Base-by-base conservation (phyloP, 2,888 invertebrate species). In the Psylliodes chrysocephalus region DNA sequence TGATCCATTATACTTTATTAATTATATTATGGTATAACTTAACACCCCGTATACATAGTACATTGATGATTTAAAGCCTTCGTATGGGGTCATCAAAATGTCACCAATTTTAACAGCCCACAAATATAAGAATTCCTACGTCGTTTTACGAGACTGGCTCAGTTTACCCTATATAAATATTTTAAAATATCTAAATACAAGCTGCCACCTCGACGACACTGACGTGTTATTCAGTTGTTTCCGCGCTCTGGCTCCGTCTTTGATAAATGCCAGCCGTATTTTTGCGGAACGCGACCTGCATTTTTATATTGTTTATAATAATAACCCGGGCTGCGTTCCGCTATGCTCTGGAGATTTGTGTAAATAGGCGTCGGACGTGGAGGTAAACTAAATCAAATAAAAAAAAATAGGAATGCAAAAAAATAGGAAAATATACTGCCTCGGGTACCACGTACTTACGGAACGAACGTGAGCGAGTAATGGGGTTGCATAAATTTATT, bases 271-370 rank as follows among this genome's bases (percentile, higher is more conserved):
- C 56, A 47, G 65, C 42, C 52, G 57, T 65, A 65, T 65, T 61
- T 61, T 65, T 60, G 60, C 60, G 8, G 51, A 53, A 60, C 56
- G 55, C 35, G 61, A 53, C 62, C 65, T 57, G 66, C 66, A 62
- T 59, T 62, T 66, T 66, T 65, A 62, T 65, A 61, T 65, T 65
- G 65, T 66, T 66, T 62, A 66, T 62, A 66, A 66, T 62, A 66
- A 65, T 65, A 65, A 65, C 44, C 38, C 33, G 47, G 35, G 49
- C 56, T 47, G 10, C 44, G 57, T 42, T 60, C 15, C 38, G 60
- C 64, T 38, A 25, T 51, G 64, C 59, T 64, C 49, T 44, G 54
- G 53, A 66, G 60, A 62, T 53, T 62, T 62, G 61, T 54, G 57
- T 56, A 62, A 65, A 62, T 66, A 59, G 52, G 10, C 49, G 62